phyloP scores from a whole-genome alignment of 2,113 vertebrate species.

The Mugil cephalus region DNA sequence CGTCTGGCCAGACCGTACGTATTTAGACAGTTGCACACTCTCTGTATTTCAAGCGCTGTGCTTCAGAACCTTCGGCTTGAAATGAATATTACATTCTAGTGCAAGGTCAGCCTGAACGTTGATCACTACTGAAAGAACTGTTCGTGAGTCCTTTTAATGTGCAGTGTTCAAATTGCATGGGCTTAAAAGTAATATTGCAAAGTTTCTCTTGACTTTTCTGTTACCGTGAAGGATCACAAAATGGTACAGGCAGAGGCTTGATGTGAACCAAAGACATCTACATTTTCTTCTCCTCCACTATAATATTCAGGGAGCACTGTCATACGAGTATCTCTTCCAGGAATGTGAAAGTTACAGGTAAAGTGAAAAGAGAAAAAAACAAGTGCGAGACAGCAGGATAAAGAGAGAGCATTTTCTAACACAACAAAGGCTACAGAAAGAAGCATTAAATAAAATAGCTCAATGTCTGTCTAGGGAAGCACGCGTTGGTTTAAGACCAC shows the following conservation, averaged over 20 bases:
- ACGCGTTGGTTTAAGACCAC: neutral
- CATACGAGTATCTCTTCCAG: constrained; percentile 10
- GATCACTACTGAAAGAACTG: neutral
- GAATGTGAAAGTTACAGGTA: constrained; percentile 2
- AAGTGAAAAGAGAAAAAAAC: neutral
- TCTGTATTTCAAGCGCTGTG: neutral
- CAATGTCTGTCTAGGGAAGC: constrained; percentile 11
- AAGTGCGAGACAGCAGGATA: neutral
- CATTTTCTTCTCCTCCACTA: too few relatives aligned
- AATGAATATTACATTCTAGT: neutral
- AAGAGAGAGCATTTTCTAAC: neutral
- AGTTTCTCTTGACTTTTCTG: too few relatives aligned
- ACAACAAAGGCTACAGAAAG: neutral
- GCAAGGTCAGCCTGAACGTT: neutral
- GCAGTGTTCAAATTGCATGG: too few relatives aligned
- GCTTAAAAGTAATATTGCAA: too few relatives aligned
- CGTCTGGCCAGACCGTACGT: constrained; percentile 13
- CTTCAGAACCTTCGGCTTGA: neutral
- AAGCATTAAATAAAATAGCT: constrained; percentile 15
- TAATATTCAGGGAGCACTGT: neutral
- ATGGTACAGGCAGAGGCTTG: too few relatives aligned
- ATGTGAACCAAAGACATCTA: too few relatives aligned
- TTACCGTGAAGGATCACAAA: too few relatives aligned
- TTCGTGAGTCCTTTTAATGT: too few relatives aligned
- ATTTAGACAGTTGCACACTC: neutral